phyloP scores from a whole-genome alignment of 2,113 vertebrate species.

The Lanius collurio region DNA sequence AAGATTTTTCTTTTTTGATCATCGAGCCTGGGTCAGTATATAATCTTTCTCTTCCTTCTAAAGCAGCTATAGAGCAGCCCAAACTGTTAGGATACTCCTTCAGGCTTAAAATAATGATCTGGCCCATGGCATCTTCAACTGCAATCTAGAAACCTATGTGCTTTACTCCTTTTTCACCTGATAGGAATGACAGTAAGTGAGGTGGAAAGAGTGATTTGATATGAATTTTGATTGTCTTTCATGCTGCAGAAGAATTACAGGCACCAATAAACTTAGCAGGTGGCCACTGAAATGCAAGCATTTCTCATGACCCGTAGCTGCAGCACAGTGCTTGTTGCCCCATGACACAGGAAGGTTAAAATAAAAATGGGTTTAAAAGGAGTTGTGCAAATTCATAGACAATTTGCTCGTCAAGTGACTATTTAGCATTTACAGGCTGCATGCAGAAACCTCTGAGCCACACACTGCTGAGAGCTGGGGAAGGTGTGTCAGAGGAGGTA shows the following conservation, averaged over 20 bases:
- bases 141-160: not conserved
- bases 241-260: not conserved
- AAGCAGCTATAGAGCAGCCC: not conserved
- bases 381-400: not conserved
- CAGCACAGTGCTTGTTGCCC: not conserved
- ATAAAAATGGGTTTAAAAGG: not conserved
- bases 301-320: not conserved
- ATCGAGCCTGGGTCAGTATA: not conserved
- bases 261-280: not conserved
- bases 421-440: not conserved
- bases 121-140: not conserved
- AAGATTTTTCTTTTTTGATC: not conserved
- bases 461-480: not conserved
- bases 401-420: not conserved
- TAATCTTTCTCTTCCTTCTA: not conserved
- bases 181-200: not conserved
- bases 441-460: not conserved
- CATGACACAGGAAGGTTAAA: not conserved
- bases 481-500: not conserved
- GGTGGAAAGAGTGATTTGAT: not conserved
- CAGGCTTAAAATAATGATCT: not conserved
- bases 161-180: not conserved
- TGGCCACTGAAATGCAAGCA: not conserved
- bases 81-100: not conserved
- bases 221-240: not conserved